A percentile compares a stretch with the other conserved stretches of the same genome.
Conservation (phyloP, 1,140 invertebrate genomes). For the Asbolus verrucosus region DNA sequence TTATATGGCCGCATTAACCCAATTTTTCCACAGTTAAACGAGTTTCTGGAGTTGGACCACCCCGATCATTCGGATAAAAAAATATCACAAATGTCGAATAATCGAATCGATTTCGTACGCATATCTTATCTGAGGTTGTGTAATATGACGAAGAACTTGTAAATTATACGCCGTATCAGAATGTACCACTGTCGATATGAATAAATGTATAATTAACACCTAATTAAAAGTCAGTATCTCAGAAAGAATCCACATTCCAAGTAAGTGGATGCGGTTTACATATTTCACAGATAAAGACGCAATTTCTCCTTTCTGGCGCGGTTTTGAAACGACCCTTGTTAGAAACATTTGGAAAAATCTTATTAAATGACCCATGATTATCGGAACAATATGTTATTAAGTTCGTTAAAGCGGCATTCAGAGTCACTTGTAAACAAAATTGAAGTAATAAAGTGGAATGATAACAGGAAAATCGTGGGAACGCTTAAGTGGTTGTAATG, state of each 20-base stretch:
- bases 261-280: not conserved
- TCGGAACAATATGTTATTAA: conserved; percentile 42
- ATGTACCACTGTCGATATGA: conserved; percentile 11
- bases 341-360: conserved; percentile 24
- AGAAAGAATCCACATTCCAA: conserved; percentile 26
- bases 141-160: not conserved
- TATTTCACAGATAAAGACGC: conserved; percentile 4
- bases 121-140: not conserved
- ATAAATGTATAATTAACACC: conserved; percentile 42
- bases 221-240: conserved; percentile 23
- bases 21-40: too few species aligned
- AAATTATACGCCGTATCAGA: not conserved
- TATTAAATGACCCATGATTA: conserved; percentile 43
- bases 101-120: not conserved
- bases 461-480: conserved; percentile 48
- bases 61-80: too few species aligned
- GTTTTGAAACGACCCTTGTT: conserved; percentile 22
- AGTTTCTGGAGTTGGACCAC: too few species aligned
- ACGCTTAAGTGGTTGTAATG: conserved; percentile 42
- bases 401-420: conserved; percentile 37
- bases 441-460: conserved; percentile 44
- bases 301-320: not conserved
- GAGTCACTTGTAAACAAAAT: conserved; percentile 43
- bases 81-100: too few species aligned
- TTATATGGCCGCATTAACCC: too few species aligned